A percentile compares a stretch with the other conserved stretches of the same genome.
These are phyloP conservation scores for Drosophila bocki DNA, from an alignment of 1,140 invertebrate species.

Conservation along the genomic window DNA sequence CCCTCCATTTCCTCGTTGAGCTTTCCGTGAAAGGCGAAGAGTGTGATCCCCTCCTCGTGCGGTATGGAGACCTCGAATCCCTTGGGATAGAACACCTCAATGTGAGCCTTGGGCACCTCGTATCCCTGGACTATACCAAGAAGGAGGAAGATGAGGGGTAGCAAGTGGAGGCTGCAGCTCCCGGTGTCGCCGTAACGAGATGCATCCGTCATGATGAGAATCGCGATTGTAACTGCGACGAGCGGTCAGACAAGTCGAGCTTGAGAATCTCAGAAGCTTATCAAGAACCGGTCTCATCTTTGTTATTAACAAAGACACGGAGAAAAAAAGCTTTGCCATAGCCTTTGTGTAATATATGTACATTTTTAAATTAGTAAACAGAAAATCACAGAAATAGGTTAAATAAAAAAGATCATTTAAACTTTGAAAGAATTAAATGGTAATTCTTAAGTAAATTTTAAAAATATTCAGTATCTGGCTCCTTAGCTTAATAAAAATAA, in stretches of 20 bases:
- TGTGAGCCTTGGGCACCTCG: slow-evolving; percentile 86
- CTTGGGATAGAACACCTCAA: slow-evolving; percentile 88
- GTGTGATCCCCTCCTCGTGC: slow-evolving; percentile 89
- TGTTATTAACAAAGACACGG: slow-evolving; percentile 18
- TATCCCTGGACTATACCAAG: slow-evolving; percentile 67
- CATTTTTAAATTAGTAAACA: not conserved
- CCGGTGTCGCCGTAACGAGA: not conserved
- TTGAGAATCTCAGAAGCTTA: slow-evolving; percentile 39
- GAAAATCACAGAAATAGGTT: no score
- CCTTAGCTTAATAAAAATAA: no score
- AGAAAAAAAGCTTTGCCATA: not conserved
- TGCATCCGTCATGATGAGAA: slow-evolving; percentile 40
- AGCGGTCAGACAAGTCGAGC: slow-evolving; percentile 27
- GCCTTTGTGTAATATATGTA: not conserved
- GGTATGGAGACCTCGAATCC: slow-evolving; percentile 88
- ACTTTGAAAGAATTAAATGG: not conserved
- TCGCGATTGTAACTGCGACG: slow-evolving; percentile 38
- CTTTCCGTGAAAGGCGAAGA: slow-evolving; percentile 91
- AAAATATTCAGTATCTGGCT: no score
- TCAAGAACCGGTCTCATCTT: slow-evolving; percentile 67
- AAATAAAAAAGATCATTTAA: no score
- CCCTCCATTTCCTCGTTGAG: slow-evolving; percentile 91
- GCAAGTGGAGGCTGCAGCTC: slow-evolving; percentile 6
- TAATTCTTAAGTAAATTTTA: no score
- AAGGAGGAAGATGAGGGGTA: slow-evolving; percentile 11